Evolutionary conservation across 1,140 invertebrate genomes (phyloP).

Genomic region (Ladona fulva): DNA sequence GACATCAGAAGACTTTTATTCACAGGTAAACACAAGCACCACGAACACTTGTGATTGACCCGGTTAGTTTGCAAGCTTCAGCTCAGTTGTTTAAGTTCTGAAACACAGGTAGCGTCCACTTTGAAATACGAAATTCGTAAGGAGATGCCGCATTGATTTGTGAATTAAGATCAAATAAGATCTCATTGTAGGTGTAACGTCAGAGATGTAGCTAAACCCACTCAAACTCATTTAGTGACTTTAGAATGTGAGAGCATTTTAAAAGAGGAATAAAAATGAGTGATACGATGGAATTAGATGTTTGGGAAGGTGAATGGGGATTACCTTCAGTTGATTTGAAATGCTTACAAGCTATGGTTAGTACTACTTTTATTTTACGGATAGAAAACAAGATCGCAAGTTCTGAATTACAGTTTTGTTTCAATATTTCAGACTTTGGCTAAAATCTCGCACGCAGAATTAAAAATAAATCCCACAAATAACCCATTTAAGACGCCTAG

Average conservation of each 20-base stretch:
- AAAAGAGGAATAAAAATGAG: neutral
- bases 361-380: constrained; percentile 26
- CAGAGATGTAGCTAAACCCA: too few relatives aligned
- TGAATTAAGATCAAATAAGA: too few relatives aligned
- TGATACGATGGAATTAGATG: constrained; percentile 50
- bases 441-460: constrained; percentile 59
- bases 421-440: constrained; percentile 56
- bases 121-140: too few relatives aligned
- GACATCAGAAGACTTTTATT: too few relatives aligned
- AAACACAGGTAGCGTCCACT: constrained; percentile 20
- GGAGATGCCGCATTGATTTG: too few relatives aligned
- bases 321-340: constrained; percentile 69
- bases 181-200: too few relatives aligned
- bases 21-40: too few relatives aligned
- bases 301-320: constrained; percentile 77
- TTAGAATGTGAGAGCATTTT: too few relatives aligned
- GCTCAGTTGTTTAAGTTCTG: constrained; percentile 20
- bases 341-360: constrained; percentile 69
- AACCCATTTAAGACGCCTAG: constrained; percentile 60
- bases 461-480: constrained; percentile 52
- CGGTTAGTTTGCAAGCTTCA: too few relatives aligned
- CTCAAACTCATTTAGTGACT: too few relatives aligned
- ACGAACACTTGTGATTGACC: too few relatives aligned
- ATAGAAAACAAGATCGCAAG: neutral
- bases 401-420: constrained; percentile 22